A percentile compares a stretch with the other conserved stretches of the same genome.
Evolutionary conservation across 92 coral and sea anemone species (phyloP).

Genomic region (Epizoanthus illoricatus): DNA sequence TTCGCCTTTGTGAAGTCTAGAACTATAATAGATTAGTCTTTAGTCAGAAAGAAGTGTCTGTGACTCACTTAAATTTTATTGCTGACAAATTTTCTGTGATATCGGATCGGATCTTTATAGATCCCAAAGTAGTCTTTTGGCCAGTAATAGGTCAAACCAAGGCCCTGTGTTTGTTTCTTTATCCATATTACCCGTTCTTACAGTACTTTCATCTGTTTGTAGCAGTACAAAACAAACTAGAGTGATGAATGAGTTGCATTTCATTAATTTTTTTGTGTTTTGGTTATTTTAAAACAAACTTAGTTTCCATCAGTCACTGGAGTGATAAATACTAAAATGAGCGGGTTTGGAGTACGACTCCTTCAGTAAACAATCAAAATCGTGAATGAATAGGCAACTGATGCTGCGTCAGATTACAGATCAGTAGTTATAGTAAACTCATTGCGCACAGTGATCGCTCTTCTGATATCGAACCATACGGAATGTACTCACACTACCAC

Average conservation of each 20-base stretch:
- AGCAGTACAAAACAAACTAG: neutral
- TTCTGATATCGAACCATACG: neutral
- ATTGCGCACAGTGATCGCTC: constrained; percentile 16
- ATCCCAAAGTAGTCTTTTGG: neutral
- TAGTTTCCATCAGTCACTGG: neutral
- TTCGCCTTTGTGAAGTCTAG: too few species aligned
- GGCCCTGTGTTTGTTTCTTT: too few species aligned
- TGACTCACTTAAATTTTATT: neutral
- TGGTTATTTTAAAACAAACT: too few species aligned
- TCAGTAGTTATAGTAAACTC: constrained; percentile 25
- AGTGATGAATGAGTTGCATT: neutral
- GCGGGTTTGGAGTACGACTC: neutral
- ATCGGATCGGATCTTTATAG: neutral
- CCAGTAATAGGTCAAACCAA: neutral
- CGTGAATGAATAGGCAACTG: constrained; percentile 8
- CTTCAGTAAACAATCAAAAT: neutral
- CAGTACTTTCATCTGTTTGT: neutral
- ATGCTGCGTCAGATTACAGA: neutral
- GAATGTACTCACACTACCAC: neutral
- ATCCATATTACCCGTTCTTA: too few species aligned
- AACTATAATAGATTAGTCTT: neutral
- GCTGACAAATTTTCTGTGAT: neutral
- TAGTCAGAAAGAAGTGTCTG: neutral
- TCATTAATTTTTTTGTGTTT: too few species aligned
- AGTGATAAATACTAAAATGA: neutral